Evolutionary conservation across 2,113 vertebrate species (phyloP).

Genomic region (Cyanistes caeruleus): DNA sequence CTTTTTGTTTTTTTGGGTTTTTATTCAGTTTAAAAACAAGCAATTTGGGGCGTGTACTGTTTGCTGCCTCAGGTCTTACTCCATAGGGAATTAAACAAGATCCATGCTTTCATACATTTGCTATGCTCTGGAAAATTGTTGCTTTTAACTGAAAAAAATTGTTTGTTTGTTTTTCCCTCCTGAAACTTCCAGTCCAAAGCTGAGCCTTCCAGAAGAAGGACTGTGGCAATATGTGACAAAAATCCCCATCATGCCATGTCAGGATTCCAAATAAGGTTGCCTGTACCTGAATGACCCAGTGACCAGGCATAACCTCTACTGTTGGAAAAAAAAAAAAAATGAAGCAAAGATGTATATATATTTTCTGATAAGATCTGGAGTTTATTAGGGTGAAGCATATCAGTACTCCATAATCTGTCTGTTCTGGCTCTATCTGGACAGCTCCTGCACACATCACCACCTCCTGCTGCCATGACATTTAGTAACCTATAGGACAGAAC

Average conservation of each 20-base stretch:
- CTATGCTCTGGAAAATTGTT: not conserved
- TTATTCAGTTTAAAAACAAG: not conserved
- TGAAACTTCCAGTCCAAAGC: not conserved
- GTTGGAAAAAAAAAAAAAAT: not conserved
- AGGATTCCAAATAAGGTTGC: not conserved
- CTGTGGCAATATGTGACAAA: not conserved
- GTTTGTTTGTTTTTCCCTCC: not conserved
- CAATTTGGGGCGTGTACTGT: not conserved
- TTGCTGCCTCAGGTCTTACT: not conserved
- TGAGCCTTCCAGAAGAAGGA: not conserved
- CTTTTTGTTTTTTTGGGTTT: not conserved
- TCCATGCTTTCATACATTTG: not conserved
- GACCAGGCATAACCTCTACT: not conserved
- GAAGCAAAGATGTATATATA: rapidly evolving
- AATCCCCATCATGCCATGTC: not conserved
- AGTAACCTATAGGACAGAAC: not conserved
- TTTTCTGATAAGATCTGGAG: not conserved
- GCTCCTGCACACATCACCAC: not conserved
- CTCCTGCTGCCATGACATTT: not conserved
- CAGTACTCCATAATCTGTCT: not conserved
- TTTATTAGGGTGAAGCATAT: not conserved
- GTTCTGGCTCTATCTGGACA: not conserved
- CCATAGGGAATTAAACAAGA: not conserved
- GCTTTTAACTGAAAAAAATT: not conserved
- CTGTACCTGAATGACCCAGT: not conserved